phyloP scores from a whole-genome alignment of 2,888 invertebrate species.

The Acronicta psi region DNA sequence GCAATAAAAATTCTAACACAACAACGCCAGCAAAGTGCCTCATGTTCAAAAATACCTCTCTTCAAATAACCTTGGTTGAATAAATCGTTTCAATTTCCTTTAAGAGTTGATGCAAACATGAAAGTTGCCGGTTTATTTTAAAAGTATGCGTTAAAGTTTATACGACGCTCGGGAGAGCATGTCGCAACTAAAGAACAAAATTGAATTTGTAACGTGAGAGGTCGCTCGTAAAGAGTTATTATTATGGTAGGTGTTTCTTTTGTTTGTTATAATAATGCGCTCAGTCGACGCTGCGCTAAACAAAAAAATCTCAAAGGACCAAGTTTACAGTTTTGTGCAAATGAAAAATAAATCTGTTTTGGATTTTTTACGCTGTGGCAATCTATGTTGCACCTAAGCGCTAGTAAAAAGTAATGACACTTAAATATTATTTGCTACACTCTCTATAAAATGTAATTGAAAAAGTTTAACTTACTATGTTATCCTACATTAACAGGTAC shows the following conservation, averaged over 20 bases:
- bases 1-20: slow-evolving; percentile 35
- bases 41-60: slow-evolving; percentile 51
- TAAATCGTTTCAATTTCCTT: slow-evolving; percentile 64
- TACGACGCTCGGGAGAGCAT: slow-evolving; percentile 63
- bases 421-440: slow-evolving; percentile 17
- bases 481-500: neutral
- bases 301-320: slow-evolving; percentile 53
- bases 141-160: slow-evolving; percentile 67
- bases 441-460: slow-evolving; percentile 5
- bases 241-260: slow-evolving; percentile 68
- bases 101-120: slow-evolving; percentile 64
- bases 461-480: neutral
- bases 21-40: slow-evolving; percentile 36
- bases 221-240: slow-evolving; percentile 69
- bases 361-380: slow-evolving; percentile 32
- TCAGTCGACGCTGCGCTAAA: slow-evolving; percentile 40
- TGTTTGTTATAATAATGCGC: slow-evolving; percentile 67
- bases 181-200: slow-evolving; percentile 72
- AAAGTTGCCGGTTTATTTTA: slow-evolving; percentile 72
- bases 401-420: slow-evolving; percentile 15
- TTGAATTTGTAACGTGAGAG: slow-evolving; percentile 77
- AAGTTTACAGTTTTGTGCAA: slow-evolving; percentile 45
- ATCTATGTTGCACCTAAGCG: slow-evolving; percentile 20
- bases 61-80: slow-evolving; percentile 52
- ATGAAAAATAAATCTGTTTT: slow-evolving; percentile 49